Evolutionary conservation across 1,140 invertebrate species (phyloP).

Genomic region (Drosophila pachea): DNA sequence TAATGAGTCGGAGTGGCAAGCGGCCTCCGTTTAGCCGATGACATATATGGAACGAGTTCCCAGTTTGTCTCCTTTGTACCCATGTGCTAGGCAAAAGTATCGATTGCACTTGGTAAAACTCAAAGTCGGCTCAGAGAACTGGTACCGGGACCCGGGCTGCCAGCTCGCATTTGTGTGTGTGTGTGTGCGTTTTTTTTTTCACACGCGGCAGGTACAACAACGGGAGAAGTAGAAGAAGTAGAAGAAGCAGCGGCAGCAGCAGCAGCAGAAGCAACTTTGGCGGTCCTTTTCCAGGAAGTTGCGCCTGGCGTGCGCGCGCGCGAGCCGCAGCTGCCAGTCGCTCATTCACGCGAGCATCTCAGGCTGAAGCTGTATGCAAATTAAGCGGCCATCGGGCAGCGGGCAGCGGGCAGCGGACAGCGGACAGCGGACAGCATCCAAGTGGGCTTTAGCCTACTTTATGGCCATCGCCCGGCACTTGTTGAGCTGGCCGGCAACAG

Average conservation of each 20-base stretch:
- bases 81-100: constrained; percentile 55
- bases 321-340: constrained; percentile 68
- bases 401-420: constrained; percentile 5
- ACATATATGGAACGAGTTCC: constrained; percentile 36
- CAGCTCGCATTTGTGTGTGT: constrained; percentile 13
- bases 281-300: constrained; percentile 76
- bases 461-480: constrained; percentile 63
- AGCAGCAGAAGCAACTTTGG: constrained; percentile 64
- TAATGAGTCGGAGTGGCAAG: constrained; percentile 50
- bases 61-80: constrained; percentile 7
- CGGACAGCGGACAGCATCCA: constrained; percentile 29
- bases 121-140: constrained; percentile 62
- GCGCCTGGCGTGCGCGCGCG: constrained; percentile 70
- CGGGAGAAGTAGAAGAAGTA: constrained; percentile 2
- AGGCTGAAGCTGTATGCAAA: constrained; percentile 71
- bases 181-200: constrained; percentile 56
- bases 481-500: constrained; percentile 39
- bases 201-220: constrained; percentile 64
- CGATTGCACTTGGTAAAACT: constrained; percentile 64
- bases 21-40: constrained; percentile 40
- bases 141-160: constrained; percentile 43
- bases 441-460: constrained; percentile 72
- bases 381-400: constrained; percentile 53
- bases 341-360: constrained; percentile 69
- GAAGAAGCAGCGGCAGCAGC: constrained; percentile 21